Evolutionary conservation across 37 sponge, comb jelly and placozoan genomes (phyloP), one percentile per base, ranked within the genome.

Genomic region (Axinella damicornis): DNA sequence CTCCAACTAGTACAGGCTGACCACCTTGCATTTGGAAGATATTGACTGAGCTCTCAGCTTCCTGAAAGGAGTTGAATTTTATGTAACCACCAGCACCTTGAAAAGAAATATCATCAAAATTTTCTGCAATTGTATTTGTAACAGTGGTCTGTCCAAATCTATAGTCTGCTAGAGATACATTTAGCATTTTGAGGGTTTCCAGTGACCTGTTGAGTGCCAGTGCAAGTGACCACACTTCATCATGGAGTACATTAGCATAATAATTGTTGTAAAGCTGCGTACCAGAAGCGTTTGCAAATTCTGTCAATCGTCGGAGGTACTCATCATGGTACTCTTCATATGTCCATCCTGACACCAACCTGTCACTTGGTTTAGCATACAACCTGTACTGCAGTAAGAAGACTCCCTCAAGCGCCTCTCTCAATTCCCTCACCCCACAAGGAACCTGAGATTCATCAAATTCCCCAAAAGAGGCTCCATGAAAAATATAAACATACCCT

Each of bases 191-290:
- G 37, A 40, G 66, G 22, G 5, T 6, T 24, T 57, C 35, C 34
- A 71, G 69, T 34, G 86, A 86, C 5, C 24, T 69, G 72, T 86
- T 86, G 62, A 86, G 32, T 32, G 86, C 86, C 33, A 57, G 57
- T 18, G 72, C 73, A 70, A 86, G 61, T 69, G 86, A 59, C 71
- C 73, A 59, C 57, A 86, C 86, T 28, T 41, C 38, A 57, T 86
- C 86, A 71, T 86, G 58, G 53, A 86, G 19, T 9, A 55, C 53
- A 55, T 69, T 76, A 5, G 73, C 71, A n/a, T 68, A 57, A n/a
- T 60, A 18, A 22, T 28, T 76, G 6, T 54, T 46, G 21, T 19
- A 20, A 2, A 14, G 1, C 66, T 1, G 0, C 27, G n/a, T 56
- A 18, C 57, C 18, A 56, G 17, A 15, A n/a, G n/a, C n/a, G n/a